Evolutionary conservation across 2,113 vertebrate genomes (phyloP).

Genomic region (Crypturellus undulatus): DNA sequence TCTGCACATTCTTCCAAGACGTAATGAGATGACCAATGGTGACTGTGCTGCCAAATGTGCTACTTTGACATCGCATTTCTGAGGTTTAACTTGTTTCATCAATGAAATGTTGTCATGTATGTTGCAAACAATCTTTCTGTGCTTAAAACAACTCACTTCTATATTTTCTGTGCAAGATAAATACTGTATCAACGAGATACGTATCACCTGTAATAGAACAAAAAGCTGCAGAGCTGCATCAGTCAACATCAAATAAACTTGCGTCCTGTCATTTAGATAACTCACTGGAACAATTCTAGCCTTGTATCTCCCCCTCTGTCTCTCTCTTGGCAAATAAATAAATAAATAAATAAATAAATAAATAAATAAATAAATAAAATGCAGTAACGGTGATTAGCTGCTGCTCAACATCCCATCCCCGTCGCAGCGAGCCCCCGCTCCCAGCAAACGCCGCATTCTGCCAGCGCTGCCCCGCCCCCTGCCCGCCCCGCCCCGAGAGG

Average conservation of each 20-base stretch:
- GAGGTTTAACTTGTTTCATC: slow-evolving; percentile 69
- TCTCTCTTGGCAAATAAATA: no score
- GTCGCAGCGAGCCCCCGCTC: no score
- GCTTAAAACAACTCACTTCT: slow-evolving; percentile 79
- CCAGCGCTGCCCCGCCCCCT: no score
- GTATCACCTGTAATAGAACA: slow-evolving; percentile 67
- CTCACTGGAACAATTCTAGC: no score
- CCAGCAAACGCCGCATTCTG: fast-evolving
- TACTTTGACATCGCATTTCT: slow-evolving; percentile 77
- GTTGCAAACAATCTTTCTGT: slow-evolving; percentile 85
- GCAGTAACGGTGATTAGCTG: no score
- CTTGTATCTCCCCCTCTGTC: no score
- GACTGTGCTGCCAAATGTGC: slow-evolving; percentile 90
- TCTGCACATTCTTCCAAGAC: slow-evolving; percentile 82
- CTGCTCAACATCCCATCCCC: no score
- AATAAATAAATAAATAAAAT: no score
- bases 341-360: no score
- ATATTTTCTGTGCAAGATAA: slow-evolving; percentile 92
- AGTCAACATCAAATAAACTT: no score
- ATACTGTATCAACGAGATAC: slow-evolving; percentile 84
- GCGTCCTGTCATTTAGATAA: no score
- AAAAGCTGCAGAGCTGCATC: not conserved
- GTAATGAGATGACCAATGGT: slow-evolving; percentile 81
- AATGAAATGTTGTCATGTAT: slow-evolving; percentile 80
- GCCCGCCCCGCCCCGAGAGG: no score